Evolutionary conservation across 2,113 vertebrate species (phyloP).

Genomic region (Salvelinus fontinalis): DNA sequence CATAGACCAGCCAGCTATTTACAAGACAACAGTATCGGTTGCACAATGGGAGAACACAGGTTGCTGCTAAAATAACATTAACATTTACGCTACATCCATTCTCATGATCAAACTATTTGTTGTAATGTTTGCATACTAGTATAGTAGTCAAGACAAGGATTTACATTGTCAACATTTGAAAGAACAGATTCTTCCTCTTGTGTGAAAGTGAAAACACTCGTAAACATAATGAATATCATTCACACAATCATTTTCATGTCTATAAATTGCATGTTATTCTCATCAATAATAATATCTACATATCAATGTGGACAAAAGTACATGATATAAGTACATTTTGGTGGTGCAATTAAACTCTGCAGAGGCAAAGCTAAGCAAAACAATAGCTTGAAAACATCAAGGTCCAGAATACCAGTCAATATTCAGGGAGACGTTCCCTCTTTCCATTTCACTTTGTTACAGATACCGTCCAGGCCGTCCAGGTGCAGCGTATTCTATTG

Average conservation of each 20-base stretch:
- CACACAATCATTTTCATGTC: no score
- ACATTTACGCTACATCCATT: background rate
- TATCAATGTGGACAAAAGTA: background rate
- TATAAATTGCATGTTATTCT: no score
- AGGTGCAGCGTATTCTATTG: constrained; percentile 10
- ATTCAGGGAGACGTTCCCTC: background rate
- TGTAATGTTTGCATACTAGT: background rate
- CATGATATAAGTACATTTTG: constrained; percentile 11
- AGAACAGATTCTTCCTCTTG: constrained; percentile 35
- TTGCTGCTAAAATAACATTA: background rate
- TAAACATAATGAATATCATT: constrained; percentile 37
- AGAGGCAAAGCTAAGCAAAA: background rate
- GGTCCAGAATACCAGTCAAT: background rate
- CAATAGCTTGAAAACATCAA: background rate
- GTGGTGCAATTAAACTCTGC: constrained; percentile 1
- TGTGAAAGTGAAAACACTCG: constrained; percentile 28
- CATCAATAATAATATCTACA: background rate
- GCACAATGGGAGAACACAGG: background rate
- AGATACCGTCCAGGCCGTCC: constrained; percentile 24
- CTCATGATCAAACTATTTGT: background rate
- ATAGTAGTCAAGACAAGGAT: background rate
- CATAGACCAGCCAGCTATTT: background rate
- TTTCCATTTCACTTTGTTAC: constrained; percentile 14
- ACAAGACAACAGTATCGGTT: background rate
- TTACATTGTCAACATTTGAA: constrained; percentile 24